Conservation (phyloP, 2,797 vertebrate species). For the Aotus griseimembra region DNA sequence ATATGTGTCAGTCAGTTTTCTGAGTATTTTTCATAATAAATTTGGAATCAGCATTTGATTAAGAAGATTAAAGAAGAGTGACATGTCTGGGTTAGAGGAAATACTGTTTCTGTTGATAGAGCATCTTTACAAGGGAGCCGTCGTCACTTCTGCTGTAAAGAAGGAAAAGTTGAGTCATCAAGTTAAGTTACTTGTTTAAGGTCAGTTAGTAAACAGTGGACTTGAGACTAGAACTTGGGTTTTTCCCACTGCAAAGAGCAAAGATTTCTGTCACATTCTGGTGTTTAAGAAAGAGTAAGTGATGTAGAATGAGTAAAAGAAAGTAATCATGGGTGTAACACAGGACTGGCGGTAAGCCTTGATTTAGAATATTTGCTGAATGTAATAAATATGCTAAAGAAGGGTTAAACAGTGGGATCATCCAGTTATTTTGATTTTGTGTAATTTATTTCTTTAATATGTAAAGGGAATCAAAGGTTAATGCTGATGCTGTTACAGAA, state of each 20-base stretch:
- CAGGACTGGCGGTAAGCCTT: neutral
- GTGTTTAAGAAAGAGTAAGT: neutral
- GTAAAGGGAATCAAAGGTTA: neutral
- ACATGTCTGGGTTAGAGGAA: neutral
- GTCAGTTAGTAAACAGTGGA: neutral
- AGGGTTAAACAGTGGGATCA: neutral
- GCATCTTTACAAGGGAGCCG: neutral
- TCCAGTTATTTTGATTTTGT: slow-evolving; percentile 1
- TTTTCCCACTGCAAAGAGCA: neutral
- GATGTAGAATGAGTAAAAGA: neutral
- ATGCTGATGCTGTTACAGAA: neutral
- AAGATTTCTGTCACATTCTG: neutral
- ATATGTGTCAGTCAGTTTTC: neutral
- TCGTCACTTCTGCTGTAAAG: neutral
- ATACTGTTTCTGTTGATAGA: neutral
- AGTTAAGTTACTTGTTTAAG: neutral
- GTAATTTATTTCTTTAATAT: neutral
- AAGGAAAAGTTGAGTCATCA: neutral
- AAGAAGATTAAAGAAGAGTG: neutral
- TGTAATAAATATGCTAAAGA: neutral
- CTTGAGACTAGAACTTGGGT: neutral
- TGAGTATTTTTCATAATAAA: slow-evolving; percentile 20
- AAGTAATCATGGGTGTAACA: neutral
- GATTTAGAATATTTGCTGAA: neutral
- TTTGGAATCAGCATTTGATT: neutral